Evolutionary conservation across 2,888 invertebrate genomes (phyloP).

Genomic region (Phalera bucephala): DNA sequence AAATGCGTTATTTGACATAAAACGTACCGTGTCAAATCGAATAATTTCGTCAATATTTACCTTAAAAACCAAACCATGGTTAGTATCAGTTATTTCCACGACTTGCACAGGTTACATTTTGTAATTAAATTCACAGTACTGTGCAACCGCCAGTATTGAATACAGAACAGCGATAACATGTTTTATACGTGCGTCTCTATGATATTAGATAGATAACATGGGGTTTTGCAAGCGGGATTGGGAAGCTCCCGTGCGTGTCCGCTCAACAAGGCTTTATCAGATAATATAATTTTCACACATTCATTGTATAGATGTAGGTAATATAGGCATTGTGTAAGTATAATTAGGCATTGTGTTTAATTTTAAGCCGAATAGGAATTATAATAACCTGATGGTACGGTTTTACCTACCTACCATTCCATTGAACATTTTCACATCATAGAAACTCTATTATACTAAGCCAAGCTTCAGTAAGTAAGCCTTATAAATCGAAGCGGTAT

Average conservation of each 20-base stretch:
- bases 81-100: constrained; percentile 6
- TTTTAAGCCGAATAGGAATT: no score
- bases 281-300: constrained; percentile 18
- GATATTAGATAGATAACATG: constrained; percentile 40
- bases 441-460: no score
- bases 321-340: no score
- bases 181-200: constrained; percentile 5
- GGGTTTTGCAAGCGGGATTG: constrained; percentile 14
- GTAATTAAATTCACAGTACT: constrained; percentile 4
- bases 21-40: no score
- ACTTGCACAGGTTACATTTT: constrained; percentile 6
- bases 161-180: constrained; percentile 21
- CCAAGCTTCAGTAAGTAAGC: no score
- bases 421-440: no score
- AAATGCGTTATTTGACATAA: no score
- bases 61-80: constrained; percentile 15
- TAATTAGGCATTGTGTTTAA: no score
- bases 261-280: constrained; percentile 17
- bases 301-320: no score
- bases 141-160: constrained; percentile 20
- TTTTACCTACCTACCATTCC: no score
- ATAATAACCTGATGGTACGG: no score
- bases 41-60: constrained; percentile 14
- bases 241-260: constrained; percentile 23
- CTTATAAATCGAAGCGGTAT: no score